Percentiles rank a stretch among this genome's conserved stretches.
Conservation (phyloP, 2,888 invertebrate species). For the Neelides folsomi region DNA sequence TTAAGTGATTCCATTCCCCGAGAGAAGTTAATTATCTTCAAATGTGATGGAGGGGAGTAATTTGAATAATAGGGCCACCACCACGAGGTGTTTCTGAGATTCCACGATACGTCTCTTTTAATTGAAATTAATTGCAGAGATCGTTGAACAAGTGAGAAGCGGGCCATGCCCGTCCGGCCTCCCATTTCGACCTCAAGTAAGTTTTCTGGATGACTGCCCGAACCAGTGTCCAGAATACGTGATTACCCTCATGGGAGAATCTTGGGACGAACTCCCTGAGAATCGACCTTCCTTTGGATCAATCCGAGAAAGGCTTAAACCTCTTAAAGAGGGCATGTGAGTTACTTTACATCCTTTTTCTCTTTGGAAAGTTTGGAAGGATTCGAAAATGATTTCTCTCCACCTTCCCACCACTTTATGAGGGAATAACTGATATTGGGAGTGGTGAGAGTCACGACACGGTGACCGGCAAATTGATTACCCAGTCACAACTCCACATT, state of each 20-base stretch:
- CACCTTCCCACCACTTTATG: background rate
- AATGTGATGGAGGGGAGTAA: too few relatives aligned
- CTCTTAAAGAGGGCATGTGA: constrained; percentile 82
- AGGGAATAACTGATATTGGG: too few relatives aligned
- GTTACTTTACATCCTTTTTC: constrained; percentile 36
- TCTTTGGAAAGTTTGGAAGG: constrained; percentile 24
- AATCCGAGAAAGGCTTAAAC: constrained; percentile 61
- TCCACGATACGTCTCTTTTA: background rate
- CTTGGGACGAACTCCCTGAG: constrained; percentile 68
- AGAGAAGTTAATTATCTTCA: too few relatives aligned
- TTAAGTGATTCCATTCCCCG: too few relatives aligned
- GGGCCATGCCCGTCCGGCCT: constrained; percentile 55
- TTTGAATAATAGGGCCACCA: too few relatives aligned
- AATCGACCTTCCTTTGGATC: constrained; percentile 65
- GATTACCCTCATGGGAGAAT: constrained; percentile 61
- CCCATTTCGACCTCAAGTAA: constrained; percentile 67
- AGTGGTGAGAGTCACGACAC: too few relatives aligned
- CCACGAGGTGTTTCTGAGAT: background rate
- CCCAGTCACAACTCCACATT: too few relatives aligned
- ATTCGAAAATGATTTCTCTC: too few relatives aligned
- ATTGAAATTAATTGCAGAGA: constrained; percentile 47
- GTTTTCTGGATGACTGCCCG: constrained; percentile 54
- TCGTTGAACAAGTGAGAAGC: constrained; percentile 65
- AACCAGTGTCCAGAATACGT: constrained; percentile 69
- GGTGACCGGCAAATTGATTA: too few relatives aligned